Evolutionary conservation across 64 coral and sea anemone genomes (phyloP).

Genomic region (Anthopleura sola): DNA sequence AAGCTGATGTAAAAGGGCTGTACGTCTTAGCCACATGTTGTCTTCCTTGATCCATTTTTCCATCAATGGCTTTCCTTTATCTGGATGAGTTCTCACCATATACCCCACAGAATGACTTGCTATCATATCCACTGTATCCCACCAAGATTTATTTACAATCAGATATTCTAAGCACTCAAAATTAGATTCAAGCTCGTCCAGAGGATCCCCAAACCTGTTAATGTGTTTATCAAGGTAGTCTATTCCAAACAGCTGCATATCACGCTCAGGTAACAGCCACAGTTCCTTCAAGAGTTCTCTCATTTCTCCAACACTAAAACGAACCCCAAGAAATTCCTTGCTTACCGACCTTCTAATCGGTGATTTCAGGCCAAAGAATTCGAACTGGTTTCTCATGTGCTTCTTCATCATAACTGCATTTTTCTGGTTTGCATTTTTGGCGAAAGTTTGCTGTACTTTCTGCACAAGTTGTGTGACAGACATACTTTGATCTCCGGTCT

Average conservation of each 20-base stretch:
- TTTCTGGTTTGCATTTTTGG: conserved; percentile 55
- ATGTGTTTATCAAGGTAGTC: conserved; percentile 83
- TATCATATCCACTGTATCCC: conserved; percentile 84
- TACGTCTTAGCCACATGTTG: conserved; percentile 96
- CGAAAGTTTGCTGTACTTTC: conserved; percentile 30
- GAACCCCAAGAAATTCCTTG: conserved; percentile 47
- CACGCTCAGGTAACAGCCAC: conserved; percentile 80
- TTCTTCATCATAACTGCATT: conserved; percentile 63
- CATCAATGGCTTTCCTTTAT: conserved; percentile 55
- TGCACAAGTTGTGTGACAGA: conserved; percentile 13
- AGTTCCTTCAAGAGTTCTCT: conserved; percentile 54
- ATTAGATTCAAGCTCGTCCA: conserved; percentile 62
- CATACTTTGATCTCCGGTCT: not conserved
- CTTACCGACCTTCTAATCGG: conserved; percentile 52
- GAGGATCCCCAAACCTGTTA: conserved; percentile 42
- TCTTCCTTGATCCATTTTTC: conserved; percentile 89
- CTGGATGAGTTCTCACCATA: conserved; percentile 60
- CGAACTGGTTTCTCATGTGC: conserved; percentile 79
- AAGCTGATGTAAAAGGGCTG: conserved; percentile 86
- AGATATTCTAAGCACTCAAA: conserved; percentile 59
- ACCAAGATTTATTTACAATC: conserved; percentile 88
- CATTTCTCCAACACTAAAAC: conserved; percentile 34
- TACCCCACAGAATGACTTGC: conserved; percentile 59
- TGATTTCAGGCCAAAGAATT: conserved; percentile 75
- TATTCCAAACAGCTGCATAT: conserved; percentile 80